Base-by-base conservation (phyloP, 2,888 invertebrate species). In the Elmis aenea region DNA sequence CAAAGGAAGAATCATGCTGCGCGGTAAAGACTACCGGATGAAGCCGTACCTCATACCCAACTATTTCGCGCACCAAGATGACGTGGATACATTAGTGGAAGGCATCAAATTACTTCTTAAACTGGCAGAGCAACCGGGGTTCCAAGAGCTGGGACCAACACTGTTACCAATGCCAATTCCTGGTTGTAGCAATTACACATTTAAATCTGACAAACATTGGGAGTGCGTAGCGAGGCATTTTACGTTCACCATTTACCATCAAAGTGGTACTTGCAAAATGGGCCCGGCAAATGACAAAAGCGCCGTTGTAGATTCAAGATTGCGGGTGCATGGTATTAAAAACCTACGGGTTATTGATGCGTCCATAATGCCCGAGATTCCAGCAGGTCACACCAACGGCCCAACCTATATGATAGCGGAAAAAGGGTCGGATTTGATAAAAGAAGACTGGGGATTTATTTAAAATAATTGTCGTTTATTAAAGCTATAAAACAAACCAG, bases 321-420 rank as follows among this genome's bases (percentile, higher is more conserved):
- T 83, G 33, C 68, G 69, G 47, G 79, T 83, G 1, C 76, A 82
- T 52, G 86, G 85, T 3, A 69, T 87, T 6, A 66, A 72, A 8
- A 74, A 76, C 3, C 65, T 88, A 22, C 69, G 88, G 46, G 85
- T 88, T 0, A 79, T 85, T 37, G 87, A 88, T 58, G 85, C 84
- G 0, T 85, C 85, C 46, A 74, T 88, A 23, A 88, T 88, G 76
- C 88, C 88, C 1, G 76, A 77, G 60, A 79, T 88, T 24, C 77
- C 81, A 1, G 79, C 85, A 1, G 82, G 81, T 12, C 86, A 87
- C 58, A 86, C 86, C 0, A 86, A 86, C 52, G 81, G 84, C 0
- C 83, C 87, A 0, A 74, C 75, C 1, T 84, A 77, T 45, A 86
- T 88, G 86, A 85, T 88, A 51, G 87, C 85, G 2, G 88, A 88